Base-by-base conservation (phyloP, 2,888 invertebrate genomes). In the Hydrotaea diabolus region DNA sequence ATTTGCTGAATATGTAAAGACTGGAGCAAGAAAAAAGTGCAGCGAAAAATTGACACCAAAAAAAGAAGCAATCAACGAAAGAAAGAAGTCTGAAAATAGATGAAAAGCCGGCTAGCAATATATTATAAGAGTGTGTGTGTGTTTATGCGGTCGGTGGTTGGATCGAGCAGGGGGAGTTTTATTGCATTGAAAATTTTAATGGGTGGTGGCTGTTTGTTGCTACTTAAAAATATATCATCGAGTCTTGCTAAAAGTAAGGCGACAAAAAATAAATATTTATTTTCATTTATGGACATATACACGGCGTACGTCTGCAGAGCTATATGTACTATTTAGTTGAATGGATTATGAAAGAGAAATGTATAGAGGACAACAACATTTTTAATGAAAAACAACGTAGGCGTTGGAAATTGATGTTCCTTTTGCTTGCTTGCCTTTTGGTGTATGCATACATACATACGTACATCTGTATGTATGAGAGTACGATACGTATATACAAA, bases 71-170 rank as follows among this genome's bases (percentile, higher is more conserved):
- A 11, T 13, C n/a, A 73, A 77, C 21, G 15, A 81, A 81, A 62
- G 13, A n/a, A n/a, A n/a, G n/a, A n/a, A 74, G 69, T 19, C 4
- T 64, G 21, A 75, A 64, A 53, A 75, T 76, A 77, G 77, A 39
- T 49, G 59, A 85, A 79, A 84, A 79, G 82, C 85, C 82, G 82
- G 85, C 82, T 57, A 66, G 78, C n/a, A n/a, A n/a, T n/a, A n/a
- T n/a, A n/a, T n/a, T n/a, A n/a, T n/a, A n/a, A n/a, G n/a, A n/a
- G n/a, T n/a, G n/a, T 71, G 72, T 19, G 26, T 31, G 62, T 59
- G 39, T 39, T n/a, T 39, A 2, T 31, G 62, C n/a, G n/a, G n/a
- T 62, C 55, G 55, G n/a, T n/a, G n/a, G 57, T 5, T 15, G 13
- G n/a, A n/a, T 17, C 43, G 21, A 53, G 77, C 74, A 13, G 57